Evolutionary conservation across 2,888 invertebrate genomes (phyloP), one percentile per base, ranked within the genome.

Genomic region (Caenorhabditis macrosperma): DNA sequence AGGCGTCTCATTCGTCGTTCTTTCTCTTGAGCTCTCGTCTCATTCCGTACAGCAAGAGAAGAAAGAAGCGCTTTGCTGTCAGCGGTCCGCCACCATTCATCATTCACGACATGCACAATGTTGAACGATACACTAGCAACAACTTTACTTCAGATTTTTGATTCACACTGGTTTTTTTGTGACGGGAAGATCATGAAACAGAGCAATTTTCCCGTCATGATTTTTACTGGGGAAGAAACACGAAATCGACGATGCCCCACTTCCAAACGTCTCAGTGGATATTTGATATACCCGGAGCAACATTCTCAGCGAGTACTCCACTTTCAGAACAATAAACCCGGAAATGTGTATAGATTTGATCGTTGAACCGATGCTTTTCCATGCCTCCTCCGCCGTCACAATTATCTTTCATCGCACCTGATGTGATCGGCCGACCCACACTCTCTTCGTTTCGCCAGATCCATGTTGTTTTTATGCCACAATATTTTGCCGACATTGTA

Each of bases 331-430:
- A n/a, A 17, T 2, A 55, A 15, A 55, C 46, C 63, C 24, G 24
- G 44, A 55, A 63, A 71, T 44, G 44, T 61, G 55, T 59, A 64
- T 57, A 64, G 35, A 64, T 64, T 38, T 74, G 74, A 74, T 74
- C 64, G 64, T 64, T 64, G 64, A 74, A 64, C 74, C 64, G 50
- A 22, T 71, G 46, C 22, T 71, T 54, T 52, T 71, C 44, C 71
- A 71, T 71, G 71, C 33, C 54, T 72, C 33, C 66, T 74, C 66
- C 60, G 48, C 59, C 60, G 54, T 60, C 60, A 60, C 52, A 64
- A 57, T 74, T 64, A 74, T 74, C 64, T 59, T 64, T 74, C 64
- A 66, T 67, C 75, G 67, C 75, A 75, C 67, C 75, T 75, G 75
- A 75, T 75, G 66, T 61, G 67, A 59, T 75, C 67, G 60, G 20